Base-by-base conservation (phyloP, 2,888 invertebrate genomes). In the Epinotia ramella region DNA sequence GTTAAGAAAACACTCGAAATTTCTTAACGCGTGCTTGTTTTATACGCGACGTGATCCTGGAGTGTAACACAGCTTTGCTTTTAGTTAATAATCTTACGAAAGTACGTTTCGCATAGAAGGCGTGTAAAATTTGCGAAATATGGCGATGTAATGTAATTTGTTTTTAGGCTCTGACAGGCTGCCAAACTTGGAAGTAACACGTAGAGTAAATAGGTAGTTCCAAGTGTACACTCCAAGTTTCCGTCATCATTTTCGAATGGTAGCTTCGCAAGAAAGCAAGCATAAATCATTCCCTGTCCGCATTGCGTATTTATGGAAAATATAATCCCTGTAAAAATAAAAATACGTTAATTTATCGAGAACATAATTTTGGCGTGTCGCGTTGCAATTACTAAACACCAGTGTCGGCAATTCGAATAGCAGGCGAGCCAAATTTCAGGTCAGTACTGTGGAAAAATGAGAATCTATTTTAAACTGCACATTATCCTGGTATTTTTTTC, bases 51-150 rank as follows among this genome's bases (percentile, higher is more conserved):
- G 82, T 81, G 82, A 79, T 83, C 85, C 82, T 80, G 82, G 80
- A 75, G 83, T 73, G 84, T 80, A 79, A 90, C 90, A 90, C 81
- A 86, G 89, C 87, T 91, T 90, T 86, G 88, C 90, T 91, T 87
- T 91, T 89, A 91, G 87, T 85, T 88, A 86, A 88, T 89, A 88
- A 86, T 86, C 85, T 84, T 77, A 73, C 77, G 76, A 77, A 76
- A 75, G 49, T 71, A 63, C 64, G 74, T 73, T 67, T 67, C 60
- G 73, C 73, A 74, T 60, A 78, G 78, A 73, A 60, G 71, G 66
- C 49, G 67, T 76, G 71, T 71, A 67, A 62, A 59, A 60, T 59
- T 20, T 62, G 11, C 40, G 40, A 40, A 53, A 65, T 53, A 75
- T 68, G 68, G 68, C 63, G 68, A 44, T 59, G 57, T 56, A 44